These are phyloP conservation scores for Phalacrocorax aristotelis DNA, from an alignment of 2,113 vertebrate species.

Conservation along the genomic window DNA sequence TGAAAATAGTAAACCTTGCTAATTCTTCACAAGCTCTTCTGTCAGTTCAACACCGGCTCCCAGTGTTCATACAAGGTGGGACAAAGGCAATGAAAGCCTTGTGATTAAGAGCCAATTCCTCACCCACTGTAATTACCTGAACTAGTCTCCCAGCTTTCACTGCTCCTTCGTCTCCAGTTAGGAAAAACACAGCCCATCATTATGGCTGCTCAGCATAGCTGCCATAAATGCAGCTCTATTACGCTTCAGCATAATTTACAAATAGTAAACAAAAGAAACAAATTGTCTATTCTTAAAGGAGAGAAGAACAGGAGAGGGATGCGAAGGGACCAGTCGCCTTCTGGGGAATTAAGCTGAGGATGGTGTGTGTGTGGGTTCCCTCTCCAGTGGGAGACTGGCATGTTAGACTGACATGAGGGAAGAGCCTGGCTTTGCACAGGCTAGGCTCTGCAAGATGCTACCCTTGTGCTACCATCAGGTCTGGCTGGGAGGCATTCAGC, in stretches of 20 bases:
- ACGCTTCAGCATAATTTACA: background rate
- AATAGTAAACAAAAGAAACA: background rate
- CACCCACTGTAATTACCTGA: background rate
- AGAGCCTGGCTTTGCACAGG: background rate
- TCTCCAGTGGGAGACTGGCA: background rate
- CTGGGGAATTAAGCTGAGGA: background rate
- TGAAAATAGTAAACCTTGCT: background rate
- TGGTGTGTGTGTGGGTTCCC: background rate
- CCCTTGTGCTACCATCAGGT: accelerated
- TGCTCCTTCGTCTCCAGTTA: background rate
- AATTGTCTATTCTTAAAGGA: background rate
- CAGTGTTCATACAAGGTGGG: background rate
- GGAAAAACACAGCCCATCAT: background rate
- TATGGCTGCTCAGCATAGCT: background rate
- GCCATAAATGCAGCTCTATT: background rate
- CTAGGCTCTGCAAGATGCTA: background rate
- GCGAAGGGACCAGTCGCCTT: accelerated
- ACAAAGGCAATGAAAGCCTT: background rate
- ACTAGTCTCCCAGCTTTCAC: background rate
- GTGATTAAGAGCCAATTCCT: background rate
- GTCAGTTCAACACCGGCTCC: background rate
- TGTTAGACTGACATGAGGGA: background rate
- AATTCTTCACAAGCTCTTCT: background rate
- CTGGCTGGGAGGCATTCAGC: background rate
- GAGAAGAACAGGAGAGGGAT: background rate